Percentiles rank a stretch among this genome's conserved stretches.
Conservation (phyloP, 2,888 invertebrate species). For the Hydraecia micacea region DNA sequence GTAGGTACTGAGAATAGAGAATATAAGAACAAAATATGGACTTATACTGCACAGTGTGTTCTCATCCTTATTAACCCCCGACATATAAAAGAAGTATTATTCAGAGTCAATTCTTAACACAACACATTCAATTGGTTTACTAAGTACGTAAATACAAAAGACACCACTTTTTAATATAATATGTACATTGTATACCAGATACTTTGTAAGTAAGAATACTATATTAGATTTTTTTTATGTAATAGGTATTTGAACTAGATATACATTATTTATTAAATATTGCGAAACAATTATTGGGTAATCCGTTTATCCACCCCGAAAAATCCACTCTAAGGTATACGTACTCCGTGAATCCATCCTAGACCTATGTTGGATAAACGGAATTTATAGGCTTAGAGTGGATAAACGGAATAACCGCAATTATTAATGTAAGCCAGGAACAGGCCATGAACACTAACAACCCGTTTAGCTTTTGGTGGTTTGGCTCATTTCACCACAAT, state of each 20-base stretch:
- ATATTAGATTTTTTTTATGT: slow-evolving; percentile 16
- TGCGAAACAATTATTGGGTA: not conserved
- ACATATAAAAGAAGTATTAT: not conserved
- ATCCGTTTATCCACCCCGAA: not conserved
- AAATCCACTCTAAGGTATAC: not conserved
- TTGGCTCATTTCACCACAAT: not conserved
- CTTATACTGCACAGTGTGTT: slow-evolving; percentile 27
- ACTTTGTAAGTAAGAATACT: slow-evolving; percentile 27
- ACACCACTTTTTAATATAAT: slow-evolving; percentile 13
- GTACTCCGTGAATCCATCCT: not conserved
- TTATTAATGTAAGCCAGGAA: not conserved
- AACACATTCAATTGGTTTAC: slow-evolving; percentile 27
- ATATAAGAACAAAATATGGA: slow-evolving; percentile 15
- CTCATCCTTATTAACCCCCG: slow-evolving; percentile 15
- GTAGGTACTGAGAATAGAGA: slow-evolving; percentile 3
- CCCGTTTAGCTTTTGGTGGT: not conserved
- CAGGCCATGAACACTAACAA: not conserved
- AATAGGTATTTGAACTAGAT: slow-evolving; percentile 15
- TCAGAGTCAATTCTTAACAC: slow-evolving; percentile 9
- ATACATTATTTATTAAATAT: not conserved
- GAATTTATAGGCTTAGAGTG: not conserved
- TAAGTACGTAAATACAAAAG: slow-evolving; percentile 35
- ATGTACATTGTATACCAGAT: slow-evolving; percentile 21
- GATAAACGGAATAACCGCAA: not conserved
- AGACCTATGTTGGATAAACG: not conserved